Conservation (phyloP, 2,797 vertebrate species). For the Microctenopoma lineatum region DNA sequence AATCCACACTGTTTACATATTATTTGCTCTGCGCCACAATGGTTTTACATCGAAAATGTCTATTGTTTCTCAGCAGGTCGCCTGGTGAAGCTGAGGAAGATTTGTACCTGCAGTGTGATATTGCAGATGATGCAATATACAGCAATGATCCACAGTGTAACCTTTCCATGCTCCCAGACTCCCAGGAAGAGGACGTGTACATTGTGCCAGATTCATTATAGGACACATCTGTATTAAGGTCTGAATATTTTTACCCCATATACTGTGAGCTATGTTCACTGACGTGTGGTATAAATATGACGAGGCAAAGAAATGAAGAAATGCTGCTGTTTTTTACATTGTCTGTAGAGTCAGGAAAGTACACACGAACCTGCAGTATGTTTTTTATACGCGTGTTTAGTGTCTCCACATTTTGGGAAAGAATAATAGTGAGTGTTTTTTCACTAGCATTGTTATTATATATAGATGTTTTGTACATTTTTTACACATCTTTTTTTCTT, state of each 20-base stretch:
- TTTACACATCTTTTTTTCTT: slow-evolving; percentile 3
- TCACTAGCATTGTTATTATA: too few relatives aligned
- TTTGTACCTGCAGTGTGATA: slow-evolving; percentile 75
- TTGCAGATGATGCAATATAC: slow-evolving; percentile 78
- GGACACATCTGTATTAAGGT: neutral
- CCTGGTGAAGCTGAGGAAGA: slow-evolving; percentile 54
- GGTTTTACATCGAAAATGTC: slow-evolving; percentile 8
- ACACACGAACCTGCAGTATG: neutral
- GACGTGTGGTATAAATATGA: neutral
- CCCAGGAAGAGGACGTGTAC: slow-evolving; percentile 74
- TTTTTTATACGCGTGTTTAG: neutral
- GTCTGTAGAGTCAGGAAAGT: neutral
- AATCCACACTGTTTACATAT: slow-evolving; percentile 15
- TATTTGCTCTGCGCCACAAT: slow-evolving; percentile 20
- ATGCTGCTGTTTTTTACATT: slow-evolving; percentile 5
- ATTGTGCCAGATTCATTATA: slow-evolving; percentile 72
- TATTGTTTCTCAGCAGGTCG: slow-evolving; percentile 51
- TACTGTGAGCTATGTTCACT: neutral
- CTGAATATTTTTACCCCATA: neutral
- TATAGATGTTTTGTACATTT: too few relatives aligned
- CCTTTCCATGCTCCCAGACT: slow-evolving; percentile 34
- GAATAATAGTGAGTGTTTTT: too few relatives aligned
- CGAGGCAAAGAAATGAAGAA: neutral
- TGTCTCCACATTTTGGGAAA: too few relatives aligned
- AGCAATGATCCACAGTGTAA: slow-evolving; percentile 72